Evolutionary conservation across 2,113 vertebrate genomes (phyloP).

Genomic region (Tor tambroides): DNA sequence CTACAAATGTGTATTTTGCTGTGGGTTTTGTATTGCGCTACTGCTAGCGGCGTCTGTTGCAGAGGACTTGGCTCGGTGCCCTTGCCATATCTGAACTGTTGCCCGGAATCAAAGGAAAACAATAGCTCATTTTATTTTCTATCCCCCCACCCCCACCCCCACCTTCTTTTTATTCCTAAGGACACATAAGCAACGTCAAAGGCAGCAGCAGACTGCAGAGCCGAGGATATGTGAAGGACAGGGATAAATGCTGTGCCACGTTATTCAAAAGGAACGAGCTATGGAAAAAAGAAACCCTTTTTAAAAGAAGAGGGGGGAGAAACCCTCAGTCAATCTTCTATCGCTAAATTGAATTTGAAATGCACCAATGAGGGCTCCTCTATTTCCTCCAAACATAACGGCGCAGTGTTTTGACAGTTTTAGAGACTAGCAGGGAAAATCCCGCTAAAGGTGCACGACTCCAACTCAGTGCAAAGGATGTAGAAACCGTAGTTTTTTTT

Average conservation of each 20-base stretch:
- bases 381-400: slow-evolving; percentile 67
- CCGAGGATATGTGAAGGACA: slow-evolving; percentile 71
- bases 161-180: slow-evolving; percentile 63
- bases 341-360: slow-evolving; percentile 61
- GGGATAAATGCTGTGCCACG: slow-evolving; percentile 54
- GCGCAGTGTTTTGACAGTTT: slow-evolving; percentile 52
- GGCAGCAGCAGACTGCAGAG: slow-evolving; percentile 53
- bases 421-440: slow-evolving; percentile 62
- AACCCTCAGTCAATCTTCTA: slow-evolving; percentile 62
- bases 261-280: slow-evolving; percentile 61
- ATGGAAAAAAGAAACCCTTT: slow-evolving; percentile 48
- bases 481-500: background rate
- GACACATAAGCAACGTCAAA: slow-evolving; percentile 59
- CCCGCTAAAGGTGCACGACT: slow-evolving; percentile 68
- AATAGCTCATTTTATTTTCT: slow-evolving; percentile 53
- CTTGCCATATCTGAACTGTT: slow-evolving; percentile 66
- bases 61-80: slow-evolving; percentile 61
- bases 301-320: slow-evolving; percentile 61
- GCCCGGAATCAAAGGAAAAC: slow-evolving; percentile 66
- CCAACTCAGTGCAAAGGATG: slow-evolving; percentile 10
- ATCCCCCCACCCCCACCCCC: slow-evolving; percentile 35
- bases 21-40: slow-evolving; percentile 48
- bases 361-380: slow-evolving; percentile 55
- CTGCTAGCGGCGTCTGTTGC: slow-evolving; percentile 53
- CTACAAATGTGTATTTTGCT: slow-evolving; percentile 66